phyloP scores from a whole-genome alignment of 2,888 invertebrate genomes.

The Amphipyra tragopoginis region DNA sequence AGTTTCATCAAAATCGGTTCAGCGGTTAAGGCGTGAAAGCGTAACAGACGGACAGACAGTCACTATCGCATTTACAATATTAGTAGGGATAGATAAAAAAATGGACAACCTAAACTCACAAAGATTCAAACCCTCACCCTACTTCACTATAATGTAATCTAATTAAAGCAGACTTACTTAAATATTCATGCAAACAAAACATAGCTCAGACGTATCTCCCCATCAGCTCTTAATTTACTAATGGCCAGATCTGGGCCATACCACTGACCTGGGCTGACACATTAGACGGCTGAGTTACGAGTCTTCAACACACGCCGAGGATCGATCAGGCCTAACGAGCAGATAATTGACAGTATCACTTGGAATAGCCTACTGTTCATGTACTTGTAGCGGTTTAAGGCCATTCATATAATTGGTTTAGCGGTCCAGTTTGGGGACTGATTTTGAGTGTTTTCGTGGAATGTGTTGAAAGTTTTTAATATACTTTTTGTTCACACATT shows the following conservation, averaged over 20 bases:
- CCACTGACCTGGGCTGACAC: slow-evolving; percentile 61
- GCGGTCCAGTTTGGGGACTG: slow-evolving; percentile 1
- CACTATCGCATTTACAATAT: too few species aligned
- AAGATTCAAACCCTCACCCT: not conserved
- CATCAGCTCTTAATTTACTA: slow-evolving; percentile 57
- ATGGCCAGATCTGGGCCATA: slow-evolving; percentile 56
- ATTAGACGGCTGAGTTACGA: slow-evolving; percentile 71
- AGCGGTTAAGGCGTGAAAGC: too few species aligned
- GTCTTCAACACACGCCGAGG: slow-evolving; percentile 65
- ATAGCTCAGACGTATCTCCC: slow-evolving; percentile 53
- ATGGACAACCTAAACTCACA: not conserved
- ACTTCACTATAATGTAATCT: slow-evolving; percentile 8
- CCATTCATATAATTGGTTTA: slow-evolving; percentile 37
- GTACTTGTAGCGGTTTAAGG: slow-evolving; percentile 46
- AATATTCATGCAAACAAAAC: slow-evolving; percentile 47
- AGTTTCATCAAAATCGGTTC: too few species aligned
- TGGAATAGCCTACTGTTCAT: slow-evolving; percentile 42
- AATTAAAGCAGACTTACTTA: slow-evolving; percentile 22
- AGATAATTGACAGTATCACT: slow-evolving; percentile 83
- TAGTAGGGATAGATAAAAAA: too few species aligned
- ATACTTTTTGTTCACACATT: too few species aligned
- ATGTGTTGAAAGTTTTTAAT: not conserved
- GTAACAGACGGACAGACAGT: too few species aligned
- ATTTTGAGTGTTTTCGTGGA: not conserved
- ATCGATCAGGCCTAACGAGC: slow-evolving; percentile 83